Conservation (phyloP, 2,888 invertebrate genomes). For the Meteorus cinctellus region DNA sequence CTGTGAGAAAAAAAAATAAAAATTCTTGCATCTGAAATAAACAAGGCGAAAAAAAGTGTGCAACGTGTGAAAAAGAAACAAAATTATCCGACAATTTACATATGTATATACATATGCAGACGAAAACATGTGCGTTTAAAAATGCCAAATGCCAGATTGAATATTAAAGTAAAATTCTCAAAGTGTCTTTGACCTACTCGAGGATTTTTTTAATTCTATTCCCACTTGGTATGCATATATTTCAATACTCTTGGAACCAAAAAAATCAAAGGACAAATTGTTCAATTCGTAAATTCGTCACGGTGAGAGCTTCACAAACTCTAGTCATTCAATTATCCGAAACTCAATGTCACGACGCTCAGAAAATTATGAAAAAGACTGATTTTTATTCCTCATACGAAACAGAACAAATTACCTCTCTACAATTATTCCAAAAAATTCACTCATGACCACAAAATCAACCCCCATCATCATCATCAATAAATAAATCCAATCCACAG, state of each 20-base stretch:
- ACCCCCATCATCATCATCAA: no score
- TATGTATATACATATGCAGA: slow-evolving; percentile 1
- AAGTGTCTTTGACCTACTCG: slow-evolving; percentile 3
- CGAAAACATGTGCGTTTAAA: slow-evolving; percentile 18
- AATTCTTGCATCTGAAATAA: slow-evolving; percentile 34
- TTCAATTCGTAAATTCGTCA: not conserved
- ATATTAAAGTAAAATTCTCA: slow-evolving; percentile 25
- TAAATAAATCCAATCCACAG: no score
- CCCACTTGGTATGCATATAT: not conserved
- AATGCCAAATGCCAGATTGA: slow-evolving; percentile 35
- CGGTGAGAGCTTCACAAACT: no score
- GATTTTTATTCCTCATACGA: no score
- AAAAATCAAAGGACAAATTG: not conserved
- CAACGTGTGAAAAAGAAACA: slow-evolving; percentile 36
- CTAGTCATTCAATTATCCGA: no score
- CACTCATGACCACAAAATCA: no score
- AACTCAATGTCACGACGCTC: no score
- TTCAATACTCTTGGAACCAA: not conserved
- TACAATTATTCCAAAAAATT: no score
- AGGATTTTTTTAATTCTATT: not conserved
- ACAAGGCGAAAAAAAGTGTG: slow-evolving; percentile 38
- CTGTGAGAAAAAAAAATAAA: slow-evolving; percentile 18
- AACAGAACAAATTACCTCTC: no score
- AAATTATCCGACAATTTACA: slow-evolving; percentile 9
- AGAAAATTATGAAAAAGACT: no score